Evolutionary conservation across 2,888 invertebrate species (phyloP).

Genomic region (Agriopis aurantiaria): DNA sequence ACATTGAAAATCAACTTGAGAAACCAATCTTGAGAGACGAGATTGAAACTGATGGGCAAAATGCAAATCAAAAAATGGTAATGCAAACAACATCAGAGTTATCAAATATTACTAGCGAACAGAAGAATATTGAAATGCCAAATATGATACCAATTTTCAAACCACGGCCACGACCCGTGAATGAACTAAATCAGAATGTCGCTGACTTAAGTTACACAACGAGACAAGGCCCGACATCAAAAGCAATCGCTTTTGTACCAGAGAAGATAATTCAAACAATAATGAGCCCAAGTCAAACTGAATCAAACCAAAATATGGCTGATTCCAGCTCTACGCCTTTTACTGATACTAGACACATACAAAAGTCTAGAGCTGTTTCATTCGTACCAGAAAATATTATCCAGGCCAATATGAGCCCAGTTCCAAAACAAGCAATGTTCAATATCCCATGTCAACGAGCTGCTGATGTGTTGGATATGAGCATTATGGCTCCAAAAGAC

Average conservation of each 20-base stretch:
- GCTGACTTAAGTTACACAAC: slow-evolving; percentile 16
- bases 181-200: slow-evolving; percentile 15
- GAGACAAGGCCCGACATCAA: background rate
- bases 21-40: slow-evolving; percentile 7
- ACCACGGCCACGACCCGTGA: slow-evolving; percentile 26
- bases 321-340: slow-evolving; percentile 15
- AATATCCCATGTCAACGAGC: slow-evolving; percentile 63
- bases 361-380: slow-evolving; percentile 31
- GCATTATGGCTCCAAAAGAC: slow-evolving; percentile 41
- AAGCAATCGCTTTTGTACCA: background rate
- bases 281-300: background rate
- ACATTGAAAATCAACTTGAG: slow-evolving; percentile 4
- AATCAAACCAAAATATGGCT: slow-evolving; percentile 6
- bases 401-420: slow-evolving; percentile 29
- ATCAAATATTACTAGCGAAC: slow-evolving; percentile 26
- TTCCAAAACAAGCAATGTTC: slow-evolving; percentile 44
- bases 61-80: slow-evolving; percentile 35
- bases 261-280: slow-evolving; percentile 3
- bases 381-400: slow-evolving; percentile 21
- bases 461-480: slow-evolving; percentile 59
- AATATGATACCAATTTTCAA: slow-evolving; percentile 43
- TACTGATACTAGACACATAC: slow-evolving; percentile 24
- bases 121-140: slow-evolving; percentile 32
- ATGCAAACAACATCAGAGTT: slow-evolving; percentile 41
- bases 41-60: slow-evolving; percentile 30